Conservation (phyloP, 2,888 invertebrate species). For the Andrena praecox region DNA sequence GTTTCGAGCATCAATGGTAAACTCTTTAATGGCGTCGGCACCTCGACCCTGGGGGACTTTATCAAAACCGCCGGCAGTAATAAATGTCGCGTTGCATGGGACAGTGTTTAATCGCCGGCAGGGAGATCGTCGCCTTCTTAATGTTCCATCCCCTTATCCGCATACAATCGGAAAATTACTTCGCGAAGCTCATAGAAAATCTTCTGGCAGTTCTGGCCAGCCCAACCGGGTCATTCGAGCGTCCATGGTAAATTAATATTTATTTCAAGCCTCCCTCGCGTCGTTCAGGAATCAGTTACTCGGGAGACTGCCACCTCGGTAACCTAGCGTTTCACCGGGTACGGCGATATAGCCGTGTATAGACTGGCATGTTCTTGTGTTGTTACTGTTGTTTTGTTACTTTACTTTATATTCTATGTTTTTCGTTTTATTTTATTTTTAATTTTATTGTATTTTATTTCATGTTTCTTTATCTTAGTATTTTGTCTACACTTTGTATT, state of each 20-base stretch:
- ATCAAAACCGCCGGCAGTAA: constrained; percentile 16
- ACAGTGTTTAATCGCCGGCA: neutral
- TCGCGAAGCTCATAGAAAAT: constrained; percentile 15
- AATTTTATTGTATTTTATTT: no score
- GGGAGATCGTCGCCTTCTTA: neutral
- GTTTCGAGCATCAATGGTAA: neutral
- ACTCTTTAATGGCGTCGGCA: constrained; percentile 20
- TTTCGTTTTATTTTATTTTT: no score
- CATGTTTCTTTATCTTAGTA: no score
- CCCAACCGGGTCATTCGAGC: constrained; percentile 2
- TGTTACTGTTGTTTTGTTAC: no score
- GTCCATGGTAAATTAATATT: neutral
- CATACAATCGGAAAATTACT: constrained; percentile 34
- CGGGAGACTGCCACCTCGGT: no score
- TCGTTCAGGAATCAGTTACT: no score
- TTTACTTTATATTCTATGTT: no score
- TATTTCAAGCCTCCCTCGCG: no score
- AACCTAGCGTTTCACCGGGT: no score
- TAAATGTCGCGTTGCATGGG: constrained; percentile 22
- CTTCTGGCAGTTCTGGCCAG: neutral
- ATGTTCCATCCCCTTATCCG: constrained; percentile 20
- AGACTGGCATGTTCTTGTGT: no score
- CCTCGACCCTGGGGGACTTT: constrained; percentile 7
- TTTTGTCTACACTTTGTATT: no score
- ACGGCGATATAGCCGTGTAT: no score